Evolutionary conservation across 2,113 vertebrate genomes (phyloP).

Genomic region (Odontesthes bonariensis): DNA sequence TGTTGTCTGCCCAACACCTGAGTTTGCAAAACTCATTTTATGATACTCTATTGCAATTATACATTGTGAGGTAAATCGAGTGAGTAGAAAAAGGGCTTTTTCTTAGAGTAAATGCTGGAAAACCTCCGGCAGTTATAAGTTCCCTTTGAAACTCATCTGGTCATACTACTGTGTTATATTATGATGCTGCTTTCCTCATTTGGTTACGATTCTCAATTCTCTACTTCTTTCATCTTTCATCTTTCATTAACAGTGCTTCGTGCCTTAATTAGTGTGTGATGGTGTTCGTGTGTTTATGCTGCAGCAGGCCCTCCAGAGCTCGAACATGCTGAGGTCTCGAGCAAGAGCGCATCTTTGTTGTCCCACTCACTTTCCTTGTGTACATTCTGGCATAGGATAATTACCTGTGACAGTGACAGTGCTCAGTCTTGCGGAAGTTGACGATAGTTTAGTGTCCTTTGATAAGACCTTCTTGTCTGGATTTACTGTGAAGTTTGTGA

Average conservation of each 20-base stretch:
- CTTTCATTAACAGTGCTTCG: conserved; percentile 22
- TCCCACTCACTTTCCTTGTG: conserved; percentile 55
- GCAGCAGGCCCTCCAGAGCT: conserved; percentile 14
- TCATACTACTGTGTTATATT: too few relatives aligned
- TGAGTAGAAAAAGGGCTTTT: too few relatives aligned
- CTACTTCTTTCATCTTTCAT: background rate
- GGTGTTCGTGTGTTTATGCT: conserved; percentile 37
- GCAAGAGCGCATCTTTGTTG: conserved; percentile 55
- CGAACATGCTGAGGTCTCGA: conserved; percentile 35
- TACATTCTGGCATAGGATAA: conserved; percentile 59
- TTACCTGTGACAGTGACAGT: conserved; percentile 66
- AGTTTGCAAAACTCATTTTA: background rate
- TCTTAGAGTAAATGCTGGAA: too few relatives aligned
- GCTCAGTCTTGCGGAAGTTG: conserved; percentile 60
- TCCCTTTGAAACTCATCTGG: too few relatives aligned
- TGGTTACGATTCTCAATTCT: background rate
- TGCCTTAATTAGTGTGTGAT: conserved; percentile 48
- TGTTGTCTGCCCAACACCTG: background rate
- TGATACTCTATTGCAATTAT: background rate
- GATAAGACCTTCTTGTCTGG: conserved; percentile 68
- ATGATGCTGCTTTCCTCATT: background rate
- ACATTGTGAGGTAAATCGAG: too few relatives aligned
- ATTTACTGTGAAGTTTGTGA: conserved; percentile 51
- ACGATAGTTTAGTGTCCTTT: conserved; percentile 70
- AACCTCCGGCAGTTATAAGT: too few relatives aligned